Evolutionary conservation across 2,797 vertebrate species (phyloP).

Genomic region (Chanos chanos): DNA sequence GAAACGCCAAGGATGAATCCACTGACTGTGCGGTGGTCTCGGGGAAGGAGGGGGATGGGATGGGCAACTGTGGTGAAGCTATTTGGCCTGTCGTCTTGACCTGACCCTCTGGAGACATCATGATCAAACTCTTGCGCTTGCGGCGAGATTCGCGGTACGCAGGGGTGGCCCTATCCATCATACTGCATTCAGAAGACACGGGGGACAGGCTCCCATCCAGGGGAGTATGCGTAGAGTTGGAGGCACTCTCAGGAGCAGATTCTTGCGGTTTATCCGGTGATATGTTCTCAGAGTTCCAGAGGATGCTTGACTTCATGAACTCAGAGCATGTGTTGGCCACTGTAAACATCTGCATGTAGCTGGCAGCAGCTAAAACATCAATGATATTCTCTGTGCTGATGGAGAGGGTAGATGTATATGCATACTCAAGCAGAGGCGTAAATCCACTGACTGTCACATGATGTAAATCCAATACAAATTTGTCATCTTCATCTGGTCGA

Average conservation of each 20-base stretch:
- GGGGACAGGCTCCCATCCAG: slow-evolving; percentile 87
- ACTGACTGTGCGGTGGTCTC: slow-evolving; percentile 85
- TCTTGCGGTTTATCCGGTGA: slow-evolving; percentile 82
- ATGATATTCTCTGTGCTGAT: slow-evolving; percentile 99
- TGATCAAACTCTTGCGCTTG: slow-evolving; percentile 92
- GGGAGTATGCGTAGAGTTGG: slow-evolving; percentile 84
- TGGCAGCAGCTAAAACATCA: slow-evolving; percentile 93
- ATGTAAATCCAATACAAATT: slow-evolving; percentile 81
- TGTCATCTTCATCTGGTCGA: slow-evolving; percentile 80
- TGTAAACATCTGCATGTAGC: slow-evolving; percentile 97
- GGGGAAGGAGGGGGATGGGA: slow-evolving; percentile 86
- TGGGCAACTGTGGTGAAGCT: slow-evolving; percentile 85
- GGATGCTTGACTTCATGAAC: slow-evolving; percentile 98
- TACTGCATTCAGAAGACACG: slow-evolving; percentile 94
- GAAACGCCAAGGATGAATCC: slow-evolving; percentile 93
- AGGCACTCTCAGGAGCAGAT: slow-evolving; percentile 80
- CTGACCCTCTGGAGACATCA: too few species aligned
- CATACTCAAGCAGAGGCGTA: slow-evolving; percentile 93
- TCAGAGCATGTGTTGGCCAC: slow-evolving; percentile 97
- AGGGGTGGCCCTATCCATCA: slow-evolving; percentile 89
- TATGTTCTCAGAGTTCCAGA: slow-evolving; percentile 81
- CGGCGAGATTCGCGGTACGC: slow-evolving; percentile 89
- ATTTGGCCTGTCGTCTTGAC: slow-evolving; percentile 79
- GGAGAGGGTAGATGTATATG: slow-evolving; percentile 95
- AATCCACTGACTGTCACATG: slow-evolving; percentile 89